A percentile compares a stretch with the other conserved stretches of the same genome.
These are phyloP conservation scores for Limnephilus rhombicus DNA, from an alignment of 2,888 invertebrate species.

Conservation along the genomic window DNA sequence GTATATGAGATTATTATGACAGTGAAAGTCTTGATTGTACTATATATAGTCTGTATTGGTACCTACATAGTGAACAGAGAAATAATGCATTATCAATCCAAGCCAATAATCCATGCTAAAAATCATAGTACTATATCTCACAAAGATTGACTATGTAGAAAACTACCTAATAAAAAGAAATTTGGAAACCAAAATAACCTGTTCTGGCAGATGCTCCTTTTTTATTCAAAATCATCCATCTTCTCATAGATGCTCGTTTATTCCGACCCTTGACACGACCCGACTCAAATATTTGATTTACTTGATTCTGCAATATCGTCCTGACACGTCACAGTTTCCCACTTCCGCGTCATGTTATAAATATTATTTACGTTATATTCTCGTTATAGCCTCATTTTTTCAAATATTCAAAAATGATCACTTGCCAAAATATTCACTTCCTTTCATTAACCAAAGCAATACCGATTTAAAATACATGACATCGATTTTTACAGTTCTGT, in stretches of 20 bases:
- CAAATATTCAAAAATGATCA: not conserved
- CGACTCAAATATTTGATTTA: not conserved
- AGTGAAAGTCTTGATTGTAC: too few relatives aligned
- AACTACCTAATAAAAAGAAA: not conserved
- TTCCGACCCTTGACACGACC: not conserved
- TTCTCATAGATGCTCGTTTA: not conserved
- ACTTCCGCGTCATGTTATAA: not conserved
- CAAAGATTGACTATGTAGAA: too few relatives aligned
- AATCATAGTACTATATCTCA: too few relatives aligned
- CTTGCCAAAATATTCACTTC: not conserved
- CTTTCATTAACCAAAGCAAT: not conserved
- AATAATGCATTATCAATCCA: too few relatives aligned
- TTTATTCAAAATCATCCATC: not conserved
- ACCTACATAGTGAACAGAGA: too few relatives aligned
- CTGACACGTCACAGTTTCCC: not conserved
- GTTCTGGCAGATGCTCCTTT: not conserved
- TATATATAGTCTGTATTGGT: too few relatives aligned
- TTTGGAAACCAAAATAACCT: not conserved
- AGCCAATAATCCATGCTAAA: too few relatives aligned
- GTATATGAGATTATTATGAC: too few relatives aligned
- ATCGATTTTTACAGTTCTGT: not conserved
- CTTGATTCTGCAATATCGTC: not conserved
- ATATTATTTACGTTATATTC: not conserved
- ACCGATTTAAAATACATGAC: not conserved
- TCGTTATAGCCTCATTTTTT: not conserved